A percentile compares a stretch with the other conserved stretches of the same genome.
phyloP scores from a whole-genome alignment of 2,888 invertebrate genomes.

The Melanophora roralis region DNA sequence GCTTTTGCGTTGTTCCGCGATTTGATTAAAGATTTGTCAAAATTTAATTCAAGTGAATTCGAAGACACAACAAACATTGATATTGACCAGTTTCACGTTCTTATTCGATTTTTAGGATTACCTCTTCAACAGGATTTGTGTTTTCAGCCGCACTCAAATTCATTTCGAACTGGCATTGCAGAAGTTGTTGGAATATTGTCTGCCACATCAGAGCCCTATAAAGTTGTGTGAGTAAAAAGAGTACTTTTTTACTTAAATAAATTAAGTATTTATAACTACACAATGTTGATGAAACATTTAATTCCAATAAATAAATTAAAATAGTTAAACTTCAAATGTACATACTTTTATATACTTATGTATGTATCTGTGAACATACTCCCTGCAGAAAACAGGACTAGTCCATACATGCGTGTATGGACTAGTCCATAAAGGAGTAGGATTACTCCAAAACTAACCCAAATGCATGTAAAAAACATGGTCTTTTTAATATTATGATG shows the following conservation, averaged over 20 bases:
- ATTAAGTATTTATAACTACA: too few species aligned
- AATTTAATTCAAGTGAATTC: not conserved
- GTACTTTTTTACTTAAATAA: constrained; percentile 28
- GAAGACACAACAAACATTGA: constrained; percentile 64
- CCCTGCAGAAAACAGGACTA: too few species aligned
- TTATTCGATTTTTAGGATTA: constrained; percentile 69
- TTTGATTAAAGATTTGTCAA: constrained; percentile 56
- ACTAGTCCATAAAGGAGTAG: too few species aligned
- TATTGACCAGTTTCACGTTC: constrained; percentile 70
- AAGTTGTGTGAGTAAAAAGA: constrained; percentile 68
- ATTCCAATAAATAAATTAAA: too few species aligned
- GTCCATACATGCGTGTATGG: too few species aligned
- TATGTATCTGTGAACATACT: too few species aligned
- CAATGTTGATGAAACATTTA: too few species aligned
- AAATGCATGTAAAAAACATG: too few species aligned
- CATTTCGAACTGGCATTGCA: constrained; percentile 67
- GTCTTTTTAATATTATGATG: too few species aligned
- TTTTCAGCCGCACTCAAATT: constrained; percentile 65
- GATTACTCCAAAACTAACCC: too few species aligned
- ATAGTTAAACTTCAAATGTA: too few species aligned
- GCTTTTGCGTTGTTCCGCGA: constrained; percentile 68
- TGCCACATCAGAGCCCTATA: constrained; percentile 68
- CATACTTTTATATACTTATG: too few species aligned
- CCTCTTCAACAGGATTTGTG: constrained; percentile 67
- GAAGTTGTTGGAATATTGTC: constrained; percentile 70